Base-by-base conservation (phyloP, 2,113 vertebrate genomes). In the Hiodon alosoides region DNA sequence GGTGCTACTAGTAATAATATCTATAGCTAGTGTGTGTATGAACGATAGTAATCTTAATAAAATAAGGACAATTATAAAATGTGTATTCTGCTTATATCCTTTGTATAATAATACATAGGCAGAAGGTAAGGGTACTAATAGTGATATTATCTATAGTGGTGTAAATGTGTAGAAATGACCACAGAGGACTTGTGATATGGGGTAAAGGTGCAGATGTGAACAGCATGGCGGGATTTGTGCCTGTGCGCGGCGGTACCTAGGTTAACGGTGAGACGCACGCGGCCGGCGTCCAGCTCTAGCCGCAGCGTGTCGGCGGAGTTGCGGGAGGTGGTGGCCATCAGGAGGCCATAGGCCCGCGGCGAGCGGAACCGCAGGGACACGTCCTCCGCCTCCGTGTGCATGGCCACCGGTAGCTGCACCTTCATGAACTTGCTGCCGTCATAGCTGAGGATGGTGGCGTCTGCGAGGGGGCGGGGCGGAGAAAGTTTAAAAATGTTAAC, bases 351-450 rank as follows among this genome's bases (percentile, higher is more conserved):
- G n/a, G 96, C 97, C 68, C 96, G 84, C 81, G 98, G 97, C 48
- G 97, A 99, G 72, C 95, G 91, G 86, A 99, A 99, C 74, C 97
- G 88, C 73, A 99, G 85, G 50, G 96, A 97, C 81, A 98, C 96
- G 8, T 99, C 97, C 86, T 99, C 97, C 0, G 97, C 97, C 83
- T 98, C 97, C 0, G 97, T 99, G 79, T 99, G 97, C 96, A 99
- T 98, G 80, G 94, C 97, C 83, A 98, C 90, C 0, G 97, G 97
- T 79, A 99, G 86, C 81, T 98, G 96, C 85, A 99, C 96, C 88
- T 99, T 99, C 97, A 99, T 99, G 81, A 98, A 99, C 94, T 98
- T 99, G 78, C 97, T 98, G 83, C 97, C 97, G 75, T 99, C 97
- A 11, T 99, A 99, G 79, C 95, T 99, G 83, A 99, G 87, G 86